phyloP scores from a whole-genome alignment of 2,888 invertebrate species.

The Pachliopta kotzebuea region DNA sequence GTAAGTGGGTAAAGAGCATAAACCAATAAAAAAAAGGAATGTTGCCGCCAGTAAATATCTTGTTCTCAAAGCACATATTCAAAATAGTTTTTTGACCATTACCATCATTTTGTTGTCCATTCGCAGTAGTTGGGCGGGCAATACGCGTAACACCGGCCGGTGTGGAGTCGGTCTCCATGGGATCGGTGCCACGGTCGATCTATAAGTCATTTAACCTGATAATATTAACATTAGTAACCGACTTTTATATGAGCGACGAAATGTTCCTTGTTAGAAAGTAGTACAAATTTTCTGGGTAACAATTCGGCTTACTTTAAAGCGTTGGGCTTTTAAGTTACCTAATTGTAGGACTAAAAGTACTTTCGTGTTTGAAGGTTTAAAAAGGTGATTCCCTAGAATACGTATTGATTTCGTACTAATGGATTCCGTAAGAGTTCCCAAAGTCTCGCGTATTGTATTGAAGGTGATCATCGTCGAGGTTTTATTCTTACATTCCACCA shows the following conservation, averaged over 20 bases:
- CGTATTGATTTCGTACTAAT: too few relatives aligned
- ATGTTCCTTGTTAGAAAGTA: not conserved
- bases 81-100: conserved; percentile 15
- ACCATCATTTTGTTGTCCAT: conserved; percentile 42
- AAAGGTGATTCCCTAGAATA: too few relatives aligned
- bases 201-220: conserved; percentile 43
- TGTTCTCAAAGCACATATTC: not conserved
- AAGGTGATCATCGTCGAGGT: too few relatives aligned
- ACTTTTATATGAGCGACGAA: not conserved
- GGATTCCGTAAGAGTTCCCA: too few relatives aligned
- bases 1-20: too few relatives aligned
- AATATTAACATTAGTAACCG: conserved; percentile 1
- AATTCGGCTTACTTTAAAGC: too few relatives aligned
- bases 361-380: too few relatives aligned
- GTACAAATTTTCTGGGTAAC: not conserved
- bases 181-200: conserved; percentile 86
- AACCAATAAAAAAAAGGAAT: not conserved
- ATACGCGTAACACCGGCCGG: conserved; percentile 42
- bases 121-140: conserved; percentile 39
- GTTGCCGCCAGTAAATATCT: not conserved
- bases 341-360: too few relatives aligned
- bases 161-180: conserved; percentile 81
- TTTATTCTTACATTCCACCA: too few relatives aligned
- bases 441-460: too few relatives aligned
- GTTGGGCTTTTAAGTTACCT: too few relatives aligned